Evolutionary conservation across 1,140 invertebrate species (phyloP).

Genomic region (Colletes gigas): DNA sequence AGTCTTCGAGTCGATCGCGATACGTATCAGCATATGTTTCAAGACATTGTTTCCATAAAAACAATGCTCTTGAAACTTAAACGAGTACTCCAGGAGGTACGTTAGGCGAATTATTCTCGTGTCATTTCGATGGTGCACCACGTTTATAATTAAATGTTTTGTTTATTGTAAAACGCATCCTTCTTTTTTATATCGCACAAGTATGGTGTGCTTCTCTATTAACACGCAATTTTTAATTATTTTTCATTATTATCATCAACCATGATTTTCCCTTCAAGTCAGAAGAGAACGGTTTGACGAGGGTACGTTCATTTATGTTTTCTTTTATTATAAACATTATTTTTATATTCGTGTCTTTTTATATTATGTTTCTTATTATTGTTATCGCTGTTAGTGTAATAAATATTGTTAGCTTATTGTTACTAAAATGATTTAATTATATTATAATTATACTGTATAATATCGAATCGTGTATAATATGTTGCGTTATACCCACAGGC

Average conservation of each 20-base stretch:
- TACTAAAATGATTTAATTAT: too few relatives aligned
- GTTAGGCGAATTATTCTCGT: constrained; percentile 8
- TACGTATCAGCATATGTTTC: constrained; percentile 86
- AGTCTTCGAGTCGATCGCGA: constrained; percentile 83
- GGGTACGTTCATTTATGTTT: constrained; percentile 80
- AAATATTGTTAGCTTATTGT: background rate
- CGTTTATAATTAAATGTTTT: constrained; percentile 17
- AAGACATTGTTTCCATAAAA: constrained; percentile 90
- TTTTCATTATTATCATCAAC: constrained; percentile 76
- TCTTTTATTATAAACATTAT: constrained; percentile 46
- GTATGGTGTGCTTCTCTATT: constrained; percentile 64
- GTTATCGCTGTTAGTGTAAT: background rate
- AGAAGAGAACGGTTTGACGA: constrained; percentile 84
- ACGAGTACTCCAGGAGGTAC: constrained; percentile 89
- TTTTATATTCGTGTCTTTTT: constrained; percentile 13
- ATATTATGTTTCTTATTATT: background rate
- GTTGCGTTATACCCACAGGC: constrained; percentile 80
- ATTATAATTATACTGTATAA: background rate
- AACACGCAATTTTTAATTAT: constrained; percentile 73
- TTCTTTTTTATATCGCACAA: constrained; percentile 53
- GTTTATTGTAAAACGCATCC: constrained; percentile 21
- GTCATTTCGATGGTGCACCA: background rate
- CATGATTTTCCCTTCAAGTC: constrained; percentile 79
- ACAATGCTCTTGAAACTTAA: constrained; percentile 89
- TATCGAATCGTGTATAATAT: background rate